Evolutionary conservation across 2,113 vertebrate genomes (phyloP).

Genomic region (Tenebrosternarchus preto): DNA sequence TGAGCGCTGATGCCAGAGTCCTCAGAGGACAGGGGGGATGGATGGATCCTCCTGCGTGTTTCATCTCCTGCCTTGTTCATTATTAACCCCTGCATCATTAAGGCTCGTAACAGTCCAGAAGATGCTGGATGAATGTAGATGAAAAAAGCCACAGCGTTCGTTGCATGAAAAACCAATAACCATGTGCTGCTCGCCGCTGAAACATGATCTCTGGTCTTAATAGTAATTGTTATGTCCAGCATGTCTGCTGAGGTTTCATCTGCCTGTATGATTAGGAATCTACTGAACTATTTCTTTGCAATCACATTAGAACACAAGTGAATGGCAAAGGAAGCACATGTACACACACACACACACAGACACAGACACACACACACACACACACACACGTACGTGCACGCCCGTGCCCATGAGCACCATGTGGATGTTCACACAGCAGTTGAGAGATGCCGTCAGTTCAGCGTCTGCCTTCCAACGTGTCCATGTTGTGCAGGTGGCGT

Average conservation of each 20-base stretch:
- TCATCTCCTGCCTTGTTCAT: neutral
- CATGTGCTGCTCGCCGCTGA: slow-evolving; percentile 47
- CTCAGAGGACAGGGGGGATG: no score
- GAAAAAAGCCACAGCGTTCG: slow-evolving; percentile 14
- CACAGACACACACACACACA: neutral
- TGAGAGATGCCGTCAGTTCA: neutral
- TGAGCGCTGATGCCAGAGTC: neutral
- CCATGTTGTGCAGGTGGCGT: slow-evolving; percentile 23
- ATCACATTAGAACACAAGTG: slow-evolving; percentile 66
- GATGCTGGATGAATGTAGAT: neutral
- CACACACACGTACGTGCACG: slow-evolving; percentile 9
- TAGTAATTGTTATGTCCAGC: slow-evolving; percentile 65
- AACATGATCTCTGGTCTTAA: slow-evolving; percentile 66
- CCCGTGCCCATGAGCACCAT: slow-evolving; percentile 1
- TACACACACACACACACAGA: slow-evolving; percentile 15
- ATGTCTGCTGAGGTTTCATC: slow-evolving; percentile 67
- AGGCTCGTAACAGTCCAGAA: neutral
- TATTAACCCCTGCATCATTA: neutral
- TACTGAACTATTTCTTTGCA: slow-evolving; percentile 72
- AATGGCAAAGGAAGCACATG: slow-evolving; percentile 48
- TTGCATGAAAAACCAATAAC: slow-evolving; percentile 19
- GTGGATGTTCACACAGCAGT: neutral
- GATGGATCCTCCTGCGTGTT: neutral
- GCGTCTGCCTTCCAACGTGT: neutral
- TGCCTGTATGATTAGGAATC: slow-evolving; percentile 72